phyloP scores from a whole-genome alignment of 2,797 vertebrate genomes.

The Benthosema pterotum region DNA sequence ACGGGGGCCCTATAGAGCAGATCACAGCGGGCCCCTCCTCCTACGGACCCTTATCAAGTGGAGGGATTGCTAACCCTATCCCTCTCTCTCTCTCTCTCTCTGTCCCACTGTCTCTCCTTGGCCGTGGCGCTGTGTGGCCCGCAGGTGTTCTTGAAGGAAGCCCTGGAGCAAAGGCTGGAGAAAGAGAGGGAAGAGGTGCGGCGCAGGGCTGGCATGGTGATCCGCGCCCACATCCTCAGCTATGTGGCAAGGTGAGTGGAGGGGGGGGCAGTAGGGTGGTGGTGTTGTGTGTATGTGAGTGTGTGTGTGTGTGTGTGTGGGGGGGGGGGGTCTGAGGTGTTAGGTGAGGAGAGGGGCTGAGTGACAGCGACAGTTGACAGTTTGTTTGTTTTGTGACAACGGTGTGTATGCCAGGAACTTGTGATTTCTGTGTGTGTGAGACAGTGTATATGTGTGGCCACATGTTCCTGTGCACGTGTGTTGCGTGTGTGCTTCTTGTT shows the following conservation, averaged over 20 bases:
- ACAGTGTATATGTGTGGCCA: constrained; percentile 23
- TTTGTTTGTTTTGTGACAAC: constrained; percentile 67
- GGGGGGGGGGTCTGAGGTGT: neutral
- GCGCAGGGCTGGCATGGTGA: constrained; percentile 86
- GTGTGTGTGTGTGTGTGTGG: too few relatives aligned
- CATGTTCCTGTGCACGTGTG: constrained; percentile 14
- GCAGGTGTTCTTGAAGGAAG: constrained; percentile 87
- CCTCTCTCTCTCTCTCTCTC: constrained; percentile 33
- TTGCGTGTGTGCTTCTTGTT: constrained; percentile 1
- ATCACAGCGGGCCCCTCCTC: constrained; percentile 58
- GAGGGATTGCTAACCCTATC: constrained; percentile 66
- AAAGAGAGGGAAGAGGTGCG: constrained; percentile 82
- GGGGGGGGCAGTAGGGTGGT: constrained; percentile 17
- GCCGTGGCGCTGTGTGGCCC: constrained; percentile 57
- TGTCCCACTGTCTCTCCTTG: constrained; percentile 26
- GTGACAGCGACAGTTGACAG: constrained; percentile 68
- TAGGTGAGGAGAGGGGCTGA: constrained; percentile 26
- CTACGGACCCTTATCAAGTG: constrained; percentile 49
- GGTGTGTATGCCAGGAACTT: constrained; percentile 12
- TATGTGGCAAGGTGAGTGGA: constrained; percentile 92
- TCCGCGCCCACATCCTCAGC: constrained; percentile 93
- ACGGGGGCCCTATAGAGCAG: constrained; percentile 54
- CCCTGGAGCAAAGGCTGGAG: constrained; percentile 85
- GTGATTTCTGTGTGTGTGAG: neutral
- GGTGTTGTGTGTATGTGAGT: too few relatives aligned